Evolutionary conservation across 2,113 vertebrate genomes (phyloP).

Genomic region (Syngnathus typhle): DNA sequence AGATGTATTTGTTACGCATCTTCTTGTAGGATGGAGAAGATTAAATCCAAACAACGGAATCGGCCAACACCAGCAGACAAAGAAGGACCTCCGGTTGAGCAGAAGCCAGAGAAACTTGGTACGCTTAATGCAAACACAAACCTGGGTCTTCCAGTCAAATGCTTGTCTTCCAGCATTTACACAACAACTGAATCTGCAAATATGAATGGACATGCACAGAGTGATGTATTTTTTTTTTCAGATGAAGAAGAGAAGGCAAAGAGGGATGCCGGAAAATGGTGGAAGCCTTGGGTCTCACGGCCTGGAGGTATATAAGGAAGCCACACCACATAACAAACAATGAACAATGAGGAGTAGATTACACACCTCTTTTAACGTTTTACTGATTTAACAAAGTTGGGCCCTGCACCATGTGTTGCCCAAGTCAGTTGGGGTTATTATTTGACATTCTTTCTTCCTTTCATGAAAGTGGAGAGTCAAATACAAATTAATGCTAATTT

Average conservation of each 20-base stretch:
- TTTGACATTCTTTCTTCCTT: no score
- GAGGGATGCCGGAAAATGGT: constrained; percentile 54
- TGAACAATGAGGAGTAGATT: background rate
- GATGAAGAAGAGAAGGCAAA: constrained; percentile 53
- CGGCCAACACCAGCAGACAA: constrained; percentile 20
- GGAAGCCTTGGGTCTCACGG: constrained; percentile 66
- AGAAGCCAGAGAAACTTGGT: constrained; percentile 43
- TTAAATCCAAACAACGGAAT: constrained; percentile 68
- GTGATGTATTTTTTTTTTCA: constrained; percentile 27
- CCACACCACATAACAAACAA: background rate
- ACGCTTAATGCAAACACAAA: constrained; percentile 8
- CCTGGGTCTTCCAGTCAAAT: background rate
- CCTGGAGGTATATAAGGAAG: constrained; percentile 49
- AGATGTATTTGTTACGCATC: constrained; percentile 3
- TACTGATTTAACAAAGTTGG: no score
- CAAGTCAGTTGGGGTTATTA: no score
- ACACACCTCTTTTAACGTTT: no score
- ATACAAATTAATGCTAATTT: no score
- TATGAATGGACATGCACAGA: background rate
- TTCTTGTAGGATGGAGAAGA: constrained; percentile 72
- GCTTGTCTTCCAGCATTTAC: no score
- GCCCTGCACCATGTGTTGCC: no score
- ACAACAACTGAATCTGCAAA: background rate
- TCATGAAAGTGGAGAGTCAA: no score
- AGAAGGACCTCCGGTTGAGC: constrained; percentile 17